Base-by-base conservation (phyloP, 2,888 invertebrate species). In the Chaetogeoica ovagalla region DNA sequence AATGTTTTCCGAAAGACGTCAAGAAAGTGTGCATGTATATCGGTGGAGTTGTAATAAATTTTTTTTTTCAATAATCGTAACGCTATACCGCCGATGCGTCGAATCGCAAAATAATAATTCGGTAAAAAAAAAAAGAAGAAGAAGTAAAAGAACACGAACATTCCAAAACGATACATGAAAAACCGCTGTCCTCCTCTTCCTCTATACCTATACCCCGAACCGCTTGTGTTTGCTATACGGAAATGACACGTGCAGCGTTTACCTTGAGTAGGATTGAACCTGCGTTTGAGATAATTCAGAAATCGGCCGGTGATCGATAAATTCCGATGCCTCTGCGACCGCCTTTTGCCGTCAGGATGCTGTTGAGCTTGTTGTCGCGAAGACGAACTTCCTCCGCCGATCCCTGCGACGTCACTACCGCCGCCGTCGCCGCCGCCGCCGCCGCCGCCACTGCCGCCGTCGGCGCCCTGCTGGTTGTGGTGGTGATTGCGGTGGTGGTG, bases 221-320 rank as follows among this genome's bases (percentile, higher is more conserved):
- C 43, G 43, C 0, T 43, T 7, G 43, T 6, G 9, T 43, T 43
- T 43, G 6, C 6, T 43, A 9, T 43, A 43, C 43, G 43, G 7
- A 43, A 7, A 9, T 43, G 43, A 9, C 8, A 43, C 43, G 43
- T 43, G 39, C 39, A 39, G 21, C 23, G 23, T 21, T 75, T 81
- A 84, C 85, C 85, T 84, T 84, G 83, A 68, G 84, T 84, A 3
- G 83, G 85, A 68, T 84, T 83, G 81, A 85, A 84, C 65, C 84
- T 83, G 39, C 84, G 84, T 71, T 83, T 83, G 82, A 85, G 84
- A 82, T 85, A 85, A 82, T 84, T 84, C 74, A 85, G 82, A 48
- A 85, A 83, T n/a, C 85, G 82, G 1, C 83, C 81, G 30, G 84
- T 84, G 81, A 85, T 65, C 30, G 85, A 83, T 55, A 79, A 23